Evolutionary conservation across 1,140 invertebrate genomes (phyloP), one percentile per base, ranked within the genome.

Genomic region (Trypoxylus dichotomus): DNA sequence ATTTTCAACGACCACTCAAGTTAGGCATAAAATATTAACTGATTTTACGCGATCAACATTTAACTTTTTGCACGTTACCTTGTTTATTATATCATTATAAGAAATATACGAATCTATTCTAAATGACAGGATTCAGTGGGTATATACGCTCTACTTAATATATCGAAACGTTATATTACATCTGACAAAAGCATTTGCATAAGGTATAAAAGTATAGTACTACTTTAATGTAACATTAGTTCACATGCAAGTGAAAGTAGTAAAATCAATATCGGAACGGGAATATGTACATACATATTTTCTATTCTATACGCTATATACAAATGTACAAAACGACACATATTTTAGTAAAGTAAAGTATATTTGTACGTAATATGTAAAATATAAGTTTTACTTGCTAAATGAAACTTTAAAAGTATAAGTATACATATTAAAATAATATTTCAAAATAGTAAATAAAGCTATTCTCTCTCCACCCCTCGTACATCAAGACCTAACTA

Each of bases 161-260:
- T 37, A 7, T 37, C 5, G 32, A 37, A 37, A 37, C 32, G 32
- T 5, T 8, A 37, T 8, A 58, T 58, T 19, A 21, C 21, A 58
- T 21, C 15, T 21, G 21, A 58, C 47, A 11, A 58, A 21, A 58
- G 21, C 13, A 21, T 13, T n/a, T 13, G 21, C 21, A 58, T 5
- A 58, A 13, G 47, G 47, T 58, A 58, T 5, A 5, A 8, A 58
- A 58, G 47, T 37, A 37, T 37, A 7, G 7, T 58, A 58, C 0
- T 58, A 58, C 15, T 19, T 58, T 13, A 58, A 58, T 58, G 21
- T 21, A 58, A 13, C 13, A 21, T 58, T 58, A 13, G 21, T 19
- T 58, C 21, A 58, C 47, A 58, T 58, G 47, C 47, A 58, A 58
- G 21, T 58, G 47, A 58, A 58, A 58, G 47, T n/a, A 58, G 47